phyloP scores from a whole-genome alignment of 2,888 invertebrate genomes.

The Latrodectus elegans region DNA sequence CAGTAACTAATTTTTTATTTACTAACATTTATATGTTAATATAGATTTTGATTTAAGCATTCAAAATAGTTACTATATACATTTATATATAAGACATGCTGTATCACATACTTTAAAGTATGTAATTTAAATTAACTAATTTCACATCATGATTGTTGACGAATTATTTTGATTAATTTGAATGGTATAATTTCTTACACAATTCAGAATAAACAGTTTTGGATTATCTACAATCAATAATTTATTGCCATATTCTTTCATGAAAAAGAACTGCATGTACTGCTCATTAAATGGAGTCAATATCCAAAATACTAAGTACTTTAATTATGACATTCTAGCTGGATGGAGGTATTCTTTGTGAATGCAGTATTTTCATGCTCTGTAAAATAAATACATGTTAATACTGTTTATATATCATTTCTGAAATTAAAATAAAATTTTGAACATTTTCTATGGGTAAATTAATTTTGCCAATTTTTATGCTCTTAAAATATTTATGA shows the following conservation, averaged over 20 bases:
- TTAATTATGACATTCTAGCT: slow-evolving; percentile 24
- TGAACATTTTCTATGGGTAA: too few relatives aligned
- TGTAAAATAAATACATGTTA: slow-evolving; percentile 76
- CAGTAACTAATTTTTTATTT: slow-evolving; percentile 16
- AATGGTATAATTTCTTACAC: not conserved
- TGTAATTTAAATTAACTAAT: slow-evolving; percentile 36
- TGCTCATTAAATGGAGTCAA: not conserved
- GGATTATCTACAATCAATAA: not conserved
- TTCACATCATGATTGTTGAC: slow-evolving; percentile 10
- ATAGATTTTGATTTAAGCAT: slow-evolving; percentile 33
- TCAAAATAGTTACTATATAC: slow-evolving; percentile 57
- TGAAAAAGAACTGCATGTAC: not conserved
- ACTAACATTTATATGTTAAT: not conserved
- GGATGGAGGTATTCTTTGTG: slow-evolving; percentile 81
- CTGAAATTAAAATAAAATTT: not conserved
- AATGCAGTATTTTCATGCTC: slow-evolving; percentile 86
- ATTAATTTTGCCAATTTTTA: too few relatives aligned
- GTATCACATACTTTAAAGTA: slow-evolving; percentile 12
- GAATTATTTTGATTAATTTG: not conserved
- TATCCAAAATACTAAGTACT: not conserved
- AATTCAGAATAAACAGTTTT: not conserved
- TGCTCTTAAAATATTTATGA: too few relatives aligned
- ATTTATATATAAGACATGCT: slow-evolving; percentile 6
- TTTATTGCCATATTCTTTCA: not conserved
- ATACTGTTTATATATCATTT: not conserved